Conservation (phyloP, 2,888 invertebrate genomes). For the Cybosia mesomella region DNA sequence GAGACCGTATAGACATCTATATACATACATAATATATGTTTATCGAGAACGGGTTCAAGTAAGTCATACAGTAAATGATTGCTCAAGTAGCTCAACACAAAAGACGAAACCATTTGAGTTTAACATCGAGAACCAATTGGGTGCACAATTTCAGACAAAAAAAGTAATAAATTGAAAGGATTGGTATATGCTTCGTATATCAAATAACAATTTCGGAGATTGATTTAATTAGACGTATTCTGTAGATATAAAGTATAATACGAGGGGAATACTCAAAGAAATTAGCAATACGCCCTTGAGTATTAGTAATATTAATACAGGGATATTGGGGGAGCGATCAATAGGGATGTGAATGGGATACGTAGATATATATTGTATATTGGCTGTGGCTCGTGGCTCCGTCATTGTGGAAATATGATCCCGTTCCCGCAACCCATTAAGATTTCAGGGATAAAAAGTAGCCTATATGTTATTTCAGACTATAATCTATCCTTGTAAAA, state of each 20-base stretch:
- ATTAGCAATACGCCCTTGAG: conserved; percentile 66
- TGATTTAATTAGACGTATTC: conserved; percentile 49
- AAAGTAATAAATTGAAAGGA: conserved; percentile 42
- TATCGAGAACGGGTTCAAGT: too few relatives aligned
- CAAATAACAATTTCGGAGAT: conserved; percentile 53
- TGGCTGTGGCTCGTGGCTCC: too few relatives aligned
- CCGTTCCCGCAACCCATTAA: too few relatives aligned
- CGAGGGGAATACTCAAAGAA: conserved; percentile 60
- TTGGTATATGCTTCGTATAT: conserved; percentile 39
- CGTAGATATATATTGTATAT: not conserved
- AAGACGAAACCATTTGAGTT: not conserved
- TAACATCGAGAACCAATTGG: not conserved
- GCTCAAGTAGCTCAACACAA: not conserved
- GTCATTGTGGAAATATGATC: too few relatives aligned
- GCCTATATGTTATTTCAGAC: too few relatives aligned
- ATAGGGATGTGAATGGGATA: conserved; percentile 20
- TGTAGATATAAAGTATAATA: conserved; percentile 55
- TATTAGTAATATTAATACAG: conserved; percentile 70
- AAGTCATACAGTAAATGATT: too few relatives aligned
- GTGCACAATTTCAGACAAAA: conserved; percentile 17
- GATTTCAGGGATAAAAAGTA: too few relatives aligned
- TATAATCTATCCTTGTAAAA: too few relatives aligned
- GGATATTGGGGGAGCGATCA: conserved; percentile 56
- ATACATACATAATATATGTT: too few relatives aligned
- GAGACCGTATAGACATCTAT: too few relatives aligned